Evolutionary conservation across 2,113 vertebrate genomes (phyloP).

Genomic region (Colius striatus): DNA sequence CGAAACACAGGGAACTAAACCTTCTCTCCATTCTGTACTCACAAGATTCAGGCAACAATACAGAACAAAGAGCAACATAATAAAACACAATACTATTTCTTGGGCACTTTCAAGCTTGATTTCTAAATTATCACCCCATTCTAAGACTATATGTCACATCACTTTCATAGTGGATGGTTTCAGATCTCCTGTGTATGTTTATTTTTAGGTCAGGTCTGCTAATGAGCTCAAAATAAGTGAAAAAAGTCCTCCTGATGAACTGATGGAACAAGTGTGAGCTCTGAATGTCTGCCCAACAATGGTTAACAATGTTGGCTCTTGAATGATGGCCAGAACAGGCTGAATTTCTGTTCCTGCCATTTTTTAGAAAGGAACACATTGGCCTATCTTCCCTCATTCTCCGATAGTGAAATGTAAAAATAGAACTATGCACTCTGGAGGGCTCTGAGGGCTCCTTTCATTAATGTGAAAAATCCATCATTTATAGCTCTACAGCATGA

Average conservation of each 20-base stretch:
- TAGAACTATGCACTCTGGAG: constrained; percentile 55
- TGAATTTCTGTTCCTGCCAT: constrained; percentile 31
- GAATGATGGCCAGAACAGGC: constrained; percentile 1
- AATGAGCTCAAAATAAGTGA: neutral
- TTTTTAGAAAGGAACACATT: constrained; percentile 55
- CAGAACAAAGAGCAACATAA: neutral
- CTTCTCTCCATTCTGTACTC: neutral
- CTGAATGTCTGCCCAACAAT: neutral
- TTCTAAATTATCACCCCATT: neutral
- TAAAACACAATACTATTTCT: neutral
- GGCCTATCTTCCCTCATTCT: constrained; percentile 51
- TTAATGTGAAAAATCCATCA: constrained; percentile 73
- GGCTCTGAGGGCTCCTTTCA: constrained; percentile 53
- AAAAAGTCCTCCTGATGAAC: neutral
- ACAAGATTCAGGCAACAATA: neutral
- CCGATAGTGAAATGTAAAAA: constrained; percentile 67
- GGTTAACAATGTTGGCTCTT: neutral
- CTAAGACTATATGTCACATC: neutral
- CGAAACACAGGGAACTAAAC: neutral
- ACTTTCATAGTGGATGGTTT: neutral
- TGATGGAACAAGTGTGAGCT: neutral
- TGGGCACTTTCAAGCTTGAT: neutral
- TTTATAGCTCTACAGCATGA: constrained; percentile 53
- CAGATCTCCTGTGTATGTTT: neutral
- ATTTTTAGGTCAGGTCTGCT: constrained; percentile 26